A percentile compares a stretch with the other conserved stretches of the same genome.
Conservation (phyloP, 2,113 vertebrate genomes). For the Peromyscus californicus region DNA sequence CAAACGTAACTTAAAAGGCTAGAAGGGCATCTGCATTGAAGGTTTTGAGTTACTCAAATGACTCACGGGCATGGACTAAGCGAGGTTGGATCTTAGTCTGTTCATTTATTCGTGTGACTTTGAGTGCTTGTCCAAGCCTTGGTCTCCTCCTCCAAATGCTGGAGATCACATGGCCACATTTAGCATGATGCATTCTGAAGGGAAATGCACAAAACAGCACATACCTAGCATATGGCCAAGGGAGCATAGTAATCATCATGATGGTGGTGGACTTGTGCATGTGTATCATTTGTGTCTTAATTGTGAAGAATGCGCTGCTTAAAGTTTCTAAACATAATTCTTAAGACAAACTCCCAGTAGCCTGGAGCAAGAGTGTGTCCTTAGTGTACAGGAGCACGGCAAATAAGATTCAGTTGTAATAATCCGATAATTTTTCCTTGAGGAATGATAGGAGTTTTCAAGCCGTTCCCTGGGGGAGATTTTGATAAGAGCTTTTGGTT, state of each 20-base stretch:
- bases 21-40: neutral
- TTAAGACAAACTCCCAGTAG: conserved; percentile 38
- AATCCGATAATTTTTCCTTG: conserved; percentile 83
- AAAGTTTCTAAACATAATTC: conserved; percentile 18
- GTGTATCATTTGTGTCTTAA: neutral
- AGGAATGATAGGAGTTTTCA: conserved; percentile 82
- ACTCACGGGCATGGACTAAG: neutral
- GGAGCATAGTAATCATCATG: neutral
- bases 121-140: neutral
- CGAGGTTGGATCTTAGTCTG: neutral
- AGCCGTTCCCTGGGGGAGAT: conserved; percentile 84
- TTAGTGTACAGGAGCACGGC: conserved; percentile 54
- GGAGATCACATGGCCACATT: neutral
- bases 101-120: neutral
- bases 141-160: neutral
- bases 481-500: conserved; percentile 88
- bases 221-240: neutral
- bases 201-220: neutral
- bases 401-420: conserved; percentile 81
- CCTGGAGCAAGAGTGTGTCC: neutral
- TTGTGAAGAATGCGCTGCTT: conserved; percentile 23
- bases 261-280: neutral
- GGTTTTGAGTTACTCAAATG: neutral
- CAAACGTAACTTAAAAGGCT: neutral
- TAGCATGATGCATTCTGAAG: neutral